Base-by-base conservation (phyloP, 2,797 vertebrate species). In the Gymnothorax javanicus region DNA sequence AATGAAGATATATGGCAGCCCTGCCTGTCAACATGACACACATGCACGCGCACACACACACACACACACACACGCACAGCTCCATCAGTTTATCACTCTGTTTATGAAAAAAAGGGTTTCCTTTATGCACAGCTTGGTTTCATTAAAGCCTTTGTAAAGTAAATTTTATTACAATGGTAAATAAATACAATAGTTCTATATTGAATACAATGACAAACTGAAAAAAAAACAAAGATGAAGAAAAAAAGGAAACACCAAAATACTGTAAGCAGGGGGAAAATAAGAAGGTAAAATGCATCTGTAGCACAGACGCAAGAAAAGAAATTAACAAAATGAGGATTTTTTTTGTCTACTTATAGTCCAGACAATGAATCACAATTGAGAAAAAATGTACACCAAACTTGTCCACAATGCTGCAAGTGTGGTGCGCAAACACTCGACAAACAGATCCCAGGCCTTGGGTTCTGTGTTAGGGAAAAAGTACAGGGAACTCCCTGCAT, bases 131-230 rank as follows among this genome's bases (percentile, higher is more conserved):
- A 58, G 69, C 81, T 56, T 71, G 17, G 25, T 27, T 12, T 58
- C 56, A 33, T 11, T 58, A 73, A 82, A 87, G 52, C 71, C 75
- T 81, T 71, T 86, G 82, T 86, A 71, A 83, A 83, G 4, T 71
- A 71, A 59, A 52, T 71, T 83, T 86, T 86, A 83, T 83, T 87
- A 83, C 83, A 87, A 83, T 71, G 67, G 64, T 83, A 87, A 87
- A 73, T 11, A 83, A 59, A 83, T 67, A 59, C 56, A 83, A 57
- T 82, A 73, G 64, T 27, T 73, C n/a, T 71, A 60, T 83, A 52
- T 83, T 27, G 83, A 75, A 64, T n/a, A 57, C 27, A 54, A 60
- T 56, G 33, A 82, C 59, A 77, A 82, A 60, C 54, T 58, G 69
- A 86, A 83, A 86, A 83, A 82, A 71, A 52, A 54, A 33, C n/a